These are phyloP conservation scores for Etheostoma perlongum DNA, from an alignment of 2,797 vertebrate genomes.

Conservation along the genomic window DNA sequence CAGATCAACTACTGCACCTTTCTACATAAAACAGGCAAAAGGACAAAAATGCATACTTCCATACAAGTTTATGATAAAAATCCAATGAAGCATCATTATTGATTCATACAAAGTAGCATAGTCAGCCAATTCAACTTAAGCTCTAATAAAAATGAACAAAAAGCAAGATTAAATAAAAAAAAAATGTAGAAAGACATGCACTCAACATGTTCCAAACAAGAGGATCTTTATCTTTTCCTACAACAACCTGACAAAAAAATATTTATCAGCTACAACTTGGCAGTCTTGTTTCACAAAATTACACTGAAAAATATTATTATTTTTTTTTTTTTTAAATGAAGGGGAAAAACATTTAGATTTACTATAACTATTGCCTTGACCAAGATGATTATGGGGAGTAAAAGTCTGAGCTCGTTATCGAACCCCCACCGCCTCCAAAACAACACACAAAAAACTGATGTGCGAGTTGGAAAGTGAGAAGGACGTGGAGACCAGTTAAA, in stretches of 20 bases:
- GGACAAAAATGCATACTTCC: conserved; percentile 66
- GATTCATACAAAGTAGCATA: conserved; percentile 82
- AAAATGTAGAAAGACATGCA: conserved; percentile 76
- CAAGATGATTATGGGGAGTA: conserved; percentile 38
- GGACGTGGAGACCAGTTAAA: conserved; percentile 37
- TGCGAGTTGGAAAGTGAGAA: conserved; percentile 20
- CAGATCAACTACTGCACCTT: conserved; percentile 28
- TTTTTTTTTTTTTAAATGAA: conserved; percentile 42
- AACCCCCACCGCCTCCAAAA: background rate
- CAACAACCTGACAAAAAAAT: conserved; percentile 76
- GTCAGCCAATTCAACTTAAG: conserved; percentile 75
- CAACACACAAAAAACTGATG: conserved; percentile 2
- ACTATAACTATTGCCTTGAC: conserved; percentile 46
- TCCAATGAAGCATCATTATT: conserved; percentile 74
- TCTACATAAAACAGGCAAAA: conserved; percentile 34
- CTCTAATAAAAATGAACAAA: conserved; percentile 63
- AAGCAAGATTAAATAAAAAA: conserved; percentile 79
- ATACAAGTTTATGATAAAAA: conserved; percentile 88
- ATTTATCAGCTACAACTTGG: conserved; percentile 73
- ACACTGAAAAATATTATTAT: conserved; percentile 45
- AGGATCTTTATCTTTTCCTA: conserved; percentile 63
- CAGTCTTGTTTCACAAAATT: conserved; percentile 79
- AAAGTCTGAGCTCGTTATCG: conserved; percentile 45
- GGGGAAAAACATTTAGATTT: conserved; percentile 39
- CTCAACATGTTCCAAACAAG: conserved; percentile 69